These are phyloP conservation scores for Fukomys damarensis DNA, from an alignment of 2,113 vertebrate species.

Conservation along the genomic window DNA sequence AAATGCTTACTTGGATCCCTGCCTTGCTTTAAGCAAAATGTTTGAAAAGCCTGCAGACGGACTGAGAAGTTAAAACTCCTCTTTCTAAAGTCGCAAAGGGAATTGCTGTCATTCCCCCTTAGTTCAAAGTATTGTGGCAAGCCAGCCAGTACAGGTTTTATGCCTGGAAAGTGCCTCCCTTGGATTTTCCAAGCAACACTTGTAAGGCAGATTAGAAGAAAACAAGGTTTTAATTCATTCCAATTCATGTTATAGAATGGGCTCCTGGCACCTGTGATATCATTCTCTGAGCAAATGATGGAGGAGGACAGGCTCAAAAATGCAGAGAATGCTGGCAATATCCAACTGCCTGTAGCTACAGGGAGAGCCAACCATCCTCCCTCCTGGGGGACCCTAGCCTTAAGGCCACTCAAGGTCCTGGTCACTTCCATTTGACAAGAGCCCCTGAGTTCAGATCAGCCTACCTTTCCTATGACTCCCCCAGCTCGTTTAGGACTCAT, in stretches of 20 bases:
- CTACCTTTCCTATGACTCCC: conserved; percentile 32
- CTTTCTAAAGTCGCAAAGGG: conserved; percentile 23
- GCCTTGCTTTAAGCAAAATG: background rate
- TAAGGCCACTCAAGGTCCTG: background rate
- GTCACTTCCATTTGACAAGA: conserved; percentile 27
- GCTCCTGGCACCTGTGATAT: conserved; percentile 74
- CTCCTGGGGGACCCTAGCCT: background rate
- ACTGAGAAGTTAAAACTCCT: conserved; percentile 42
- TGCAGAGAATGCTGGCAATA: conserved; percentile 23
- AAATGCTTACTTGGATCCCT: conserved; percentile 27
- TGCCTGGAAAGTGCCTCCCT: conserved; percentile 63
- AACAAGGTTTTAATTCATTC: conserved; percentile 75
- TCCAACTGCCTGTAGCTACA: background rate
- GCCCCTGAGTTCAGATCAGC: background rate
- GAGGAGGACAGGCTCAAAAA: conserved; percentile 73
- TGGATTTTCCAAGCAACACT: conserved; percentile 58
- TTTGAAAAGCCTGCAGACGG: background rate
- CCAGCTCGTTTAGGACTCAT: conserved; percentile 42
- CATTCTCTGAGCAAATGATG: conserved; percentile 55
- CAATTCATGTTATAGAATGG: conserved; percentile 81
- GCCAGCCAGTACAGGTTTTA: conserved; percentile 31
- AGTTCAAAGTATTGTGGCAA: conserved; percentile 62
- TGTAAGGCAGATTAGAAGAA: conserved; percentile 52
- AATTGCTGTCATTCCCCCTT: conserved; percentile 8
- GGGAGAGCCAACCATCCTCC: conserved; percentile 63